phyloP scores from a whole-genome alignment of 2,888 invertebrate species.

The Galerucella calmariensis region DNA sequence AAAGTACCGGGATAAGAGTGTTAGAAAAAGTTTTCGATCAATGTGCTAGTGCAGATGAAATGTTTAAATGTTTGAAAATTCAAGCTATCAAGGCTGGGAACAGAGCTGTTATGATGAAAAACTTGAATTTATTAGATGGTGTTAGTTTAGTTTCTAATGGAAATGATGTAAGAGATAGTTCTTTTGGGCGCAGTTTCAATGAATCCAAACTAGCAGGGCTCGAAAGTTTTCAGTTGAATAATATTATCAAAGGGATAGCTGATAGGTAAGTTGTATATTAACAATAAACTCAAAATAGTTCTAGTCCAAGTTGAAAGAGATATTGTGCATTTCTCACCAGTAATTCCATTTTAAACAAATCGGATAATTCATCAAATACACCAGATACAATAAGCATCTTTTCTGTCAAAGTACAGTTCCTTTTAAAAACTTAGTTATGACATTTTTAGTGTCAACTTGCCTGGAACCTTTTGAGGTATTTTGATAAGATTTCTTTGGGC shows the following conservation, averaged over 20 bases:
- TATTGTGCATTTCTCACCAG: too few species aligned
- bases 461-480: too few species aligned
- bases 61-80: slow-evolving; percentile 78
- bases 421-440: too few species aligned
- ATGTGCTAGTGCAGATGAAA: slow-evolving; percentile 73
- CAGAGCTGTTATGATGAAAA: slow-evolving; percentile 72
- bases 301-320: too few species aligned
- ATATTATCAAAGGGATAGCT: slow-evolving; percentile 69
- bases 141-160: slow-evolving; percentile 68
- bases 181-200: slow-evolving; percentile 44
- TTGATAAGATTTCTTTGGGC: too few species aligned
- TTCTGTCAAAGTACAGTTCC: too few species aligned
- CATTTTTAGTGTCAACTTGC: too few species aligned
- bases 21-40: slow-evolving; percentile 68
- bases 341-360: too few species aligned
- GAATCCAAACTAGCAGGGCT: slow-evolving; percentile 70
- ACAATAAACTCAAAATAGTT: neutral
- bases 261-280: slow-evolving; percentile 49
- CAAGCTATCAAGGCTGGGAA: slow-evolving; percentile 75
- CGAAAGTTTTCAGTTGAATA: slow-evolving; percentile 71
- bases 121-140: slow-evolving; percentile 73
- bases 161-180: slow-evolving; percentile 43
- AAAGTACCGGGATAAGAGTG: slow-evolving; percentile 27
- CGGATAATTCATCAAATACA: too few species aligned
- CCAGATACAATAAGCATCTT: too few species aligned